Conservation (phyloP, 2,113 vertebrate genomes). For the Oophaga pumilio region DNA sequence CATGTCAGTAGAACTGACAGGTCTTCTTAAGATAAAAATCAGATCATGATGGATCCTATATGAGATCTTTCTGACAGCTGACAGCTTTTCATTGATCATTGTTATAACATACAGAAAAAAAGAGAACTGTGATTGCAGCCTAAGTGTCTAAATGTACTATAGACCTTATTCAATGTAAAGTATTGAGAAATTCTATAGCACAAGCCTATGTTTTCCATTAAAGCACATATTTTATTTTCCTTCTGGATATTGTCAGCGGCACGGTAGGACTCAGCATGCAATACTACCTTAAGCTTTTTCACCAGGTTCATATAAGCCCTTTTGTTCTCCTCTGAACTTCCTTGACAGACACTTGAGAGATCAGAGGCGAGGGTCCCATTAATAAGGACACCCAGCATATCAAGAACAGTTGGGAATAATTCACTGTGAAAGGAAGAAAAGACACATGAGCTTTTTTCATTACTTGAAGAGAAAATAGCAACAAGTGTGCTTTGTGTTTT, state of each 20-base stretch:
- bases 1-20: not conserved
- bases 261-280: not conserved
- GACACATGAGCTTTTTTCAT: not conserved
- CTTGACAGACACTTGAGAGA: slow-evolving; percentile 68
- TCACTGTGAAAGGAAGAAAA: slow-evolving; percentile 61
- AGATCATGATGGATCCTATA: not conserved
- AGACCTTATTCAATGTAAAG: not conserved
- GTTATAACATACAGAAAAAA: too few relatives aligned
- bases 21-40: not conserved
- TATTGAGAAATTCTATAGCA: not conserved
- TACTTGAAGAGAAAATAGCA: not conserved
- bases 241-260: not conserved
- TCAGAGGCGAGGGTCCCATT: slow-evolving; percentile 69
- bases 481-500: slow-evolving; percentile 15
- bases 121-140: not conserved
- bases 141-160: not conserved
- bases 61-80: not conserved
- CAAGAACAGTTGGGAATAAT: slow-evolving; percentile 72
- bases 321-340: slow-evolving; percentile 72
- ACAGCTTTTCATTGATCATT: not conserved
- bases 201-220: not conserved
- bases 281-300: slow-evolving; percentile 73
- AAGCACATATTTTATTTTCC: not conserved
- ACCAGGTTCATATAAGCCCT: slow-evolving; percentile 71
- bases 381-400: slow-evolving; percentile 73